Evolutionary conservation across 2,113 vertebrate genomes (phyloP).

Genomic region (Scatophagus argus): DNA sequence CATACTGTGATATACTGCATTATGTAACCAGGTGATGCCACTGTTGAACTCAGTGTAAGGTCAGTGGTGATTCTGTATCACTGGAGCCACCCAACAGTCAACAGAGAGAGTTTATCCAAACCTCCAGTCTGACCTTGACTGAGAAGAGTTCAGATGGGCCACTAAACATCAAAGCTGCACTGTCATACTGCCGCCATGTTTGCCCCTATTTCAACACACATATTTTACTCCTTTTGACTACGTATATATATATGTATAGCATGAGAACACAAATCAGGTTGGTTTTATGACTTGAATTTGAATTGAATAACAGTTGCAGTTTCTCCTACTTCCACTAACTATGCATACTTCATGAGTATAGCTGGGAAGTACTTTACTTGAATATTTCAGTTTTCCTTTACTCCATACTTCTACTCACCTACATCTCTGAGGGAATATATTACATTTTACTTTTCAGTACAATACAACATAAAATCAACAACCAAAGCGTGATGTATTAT

Average conservation of each 20-base stretch:
- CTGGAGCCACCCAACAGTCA: slow-evolving; percentile 14
- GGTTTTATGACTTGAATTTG: neutral
- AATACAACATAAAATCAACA: neutral
- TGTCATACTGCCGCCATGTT: slow-evolving; percentile 28
- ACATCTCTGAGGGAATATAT: neutral
- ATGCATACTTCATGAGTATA: neutral
- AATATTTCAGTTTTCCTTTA: neutral
- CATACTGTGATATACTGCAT: neutral
- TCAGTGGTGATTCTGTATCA: neutral
- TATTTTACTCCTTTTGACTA: neutral
- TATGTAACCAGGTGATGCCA: neutral
- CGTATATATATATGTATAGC: neutral
- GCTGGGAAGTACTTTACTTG: neutral
- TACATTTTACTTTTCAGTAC: neutral
- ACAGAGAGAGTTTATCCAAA: slow-evolving; percentile 35
- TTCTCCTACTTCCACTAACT: neutral
- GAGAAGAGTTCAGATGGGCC: slow-evolving; percentile 33
- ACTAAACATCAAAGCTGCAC: slow-evolving; percentile 21
- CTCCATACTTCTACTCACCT: neutral
- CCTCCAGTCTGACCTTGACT: slow-evolving; percentile 50
- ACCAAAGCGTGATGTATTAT: neutral
- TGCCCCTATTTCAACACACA: slow-evolving; percentile 41
- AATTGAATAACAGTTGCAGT: neutral
- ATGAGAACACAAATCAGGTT: too few species aligned
- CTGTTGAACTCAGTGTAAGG: neutral